phyloP scores from a whole-genome alignment of 2,113 vertebrate species.

The Pan paniscus region DNA sequence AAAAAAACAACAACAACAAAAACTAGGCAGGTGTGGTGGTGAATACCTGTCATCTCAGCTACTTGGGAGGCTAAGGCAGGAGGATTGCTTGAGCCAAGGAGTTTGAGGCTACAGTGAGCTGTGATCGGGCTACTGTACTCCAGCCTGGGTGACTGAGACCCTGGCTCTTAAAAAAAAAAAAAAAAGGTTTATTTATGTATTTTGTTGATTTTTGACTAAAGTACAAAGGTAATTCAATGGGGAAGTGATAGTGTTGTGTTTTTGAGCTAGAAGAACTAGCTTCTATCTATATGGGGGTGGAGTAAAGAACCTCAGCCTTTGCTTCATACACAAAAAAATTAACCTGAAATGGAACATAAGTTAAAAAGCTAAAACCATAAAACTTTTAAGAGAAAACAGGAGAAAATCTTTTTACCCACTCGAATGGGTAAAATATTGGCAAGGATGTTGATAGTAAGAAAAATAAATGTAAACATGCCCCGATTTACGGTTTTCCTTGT shows the following conservation, averaged over 20 bases:
- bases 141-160: too few relatives aligned
- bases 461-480: background rate
- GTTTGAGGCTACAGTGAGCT: too few relatives aligned
- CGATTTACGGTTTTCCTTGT: background rate
- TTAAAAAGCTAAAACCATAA: background rate
- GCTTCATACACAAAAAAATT: constrained; percentile 17
- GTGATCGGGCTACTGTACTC: too few relatives aligned
- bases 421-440: background rate
- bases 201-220: background rate
- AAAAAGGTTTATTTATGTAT: background rate
- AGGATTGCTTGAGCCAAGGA: too few relatives aligned
- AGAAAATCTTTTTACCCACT: constrained; percentile 1
- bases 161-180: background rate
- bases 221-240: background rate
- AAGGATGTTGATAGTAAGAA: background rate
- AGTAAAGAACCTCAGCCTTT: background rate
- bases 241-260: background rate
- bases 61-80: too few relatives aligned
- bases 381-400: background rate
- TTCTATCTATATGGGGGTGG: background rate
- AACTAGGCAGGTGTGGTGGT: too few relatives aligned
- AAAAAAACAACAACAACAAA: too few relatives aligned
- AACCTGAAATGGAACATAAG: background rate
- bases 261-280: background rate
- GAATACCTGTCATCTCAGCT: too few relatives aligned